Evolutionary conservation across 2,797 vertebrate species (phyloP), one percentile per base, ranked within the genome.

Genomic region (Poecilia wingei): DNA sequence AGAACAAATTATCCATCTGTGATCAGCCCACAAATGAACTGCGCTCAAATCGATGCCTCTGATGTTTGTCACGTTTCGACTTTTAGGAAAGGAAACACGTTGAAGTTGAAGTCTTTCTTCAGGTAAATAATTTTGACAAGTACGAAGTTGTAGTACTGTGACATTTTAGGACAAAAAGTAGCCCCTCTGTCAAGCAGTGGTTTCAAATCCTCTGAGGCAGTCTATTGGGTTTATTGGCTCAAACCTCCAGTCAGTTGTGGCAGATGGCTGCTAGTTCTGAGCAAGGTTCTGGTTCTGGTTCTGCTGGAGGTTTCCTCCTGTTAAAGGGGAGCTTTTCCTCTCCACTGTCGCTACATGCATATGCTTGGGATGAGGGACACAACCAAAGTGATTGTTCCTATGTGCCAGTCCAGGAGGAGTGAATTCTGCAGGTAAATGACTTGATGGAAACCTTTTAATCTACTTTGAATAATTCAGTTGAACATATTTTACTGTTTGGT

Each of bases 1-100:
- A 84, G 74, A 88, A 85, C 79, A 84, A 88, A 89, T 91, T 89
- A 83, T 92, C 79, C 75, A 77, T 85, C 68, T 87, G 75, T 84
- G 87, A 91, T 90, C 81, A 80, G n/a, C 72, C 78, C 78, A 76
- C 39, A 6, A 86, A 49, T 82, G 69, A 82, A 77, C 84, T 79
- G 7, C 6, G 72, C 77, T 80, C 39, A 49, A 70, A 71, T 31
- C 70, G 10, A 49, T 36, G n/a, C 28, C 28, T n/a, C 25, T 25
- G 39, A n/a, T 2, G 10, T 69, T 41, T 39, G 1, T 69, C 66
- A 43, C 5, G 20, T 69, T 43, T 69, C 43, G 20, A 69, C 12
- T 16, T 4, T 5, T 9, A 69, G 25, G 25, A 13, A 45, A 7
- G 6, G 22, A 69, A 69, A 6, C 39, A n/a, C 22, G 6, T 36